Percentiles rank a stretch among this genome's conserved stretches.
These are phyloP conservation scores for Stomatorhinus walkeri DNA, from an alignment of 2,797 vertebrate species.

Conservation along the genomic window DNA sequence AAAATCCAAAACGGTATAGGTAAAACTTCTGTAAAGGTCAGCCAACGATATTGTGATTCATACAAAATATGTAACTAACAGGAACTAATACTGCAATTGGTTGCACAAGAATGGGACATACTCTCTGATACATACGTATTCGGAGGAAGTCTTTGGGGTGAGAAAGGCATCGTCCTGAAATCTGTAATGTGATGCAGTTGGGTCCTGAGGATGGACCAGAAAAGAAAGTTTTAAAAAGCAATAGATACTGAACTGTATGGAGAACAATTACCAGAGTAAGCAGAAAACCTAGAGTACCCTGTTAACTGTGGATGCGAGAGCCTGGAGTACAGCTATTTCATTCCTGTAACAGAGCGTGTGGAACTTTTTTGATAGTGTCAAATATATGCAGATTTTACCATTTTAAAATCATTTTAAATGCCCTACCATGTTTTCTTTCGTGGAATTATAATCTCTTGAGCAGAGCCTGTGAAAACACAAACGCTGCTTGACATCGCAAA, in stretches of 20 bases:
- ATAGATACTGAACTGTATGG: not conserved
- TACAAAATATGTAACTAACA: not conserved
- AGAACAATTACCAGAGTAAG: not conserved
- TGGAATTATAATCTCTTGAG: slow-evolving; percentile 70
- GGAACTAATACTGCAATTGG: not conserved
- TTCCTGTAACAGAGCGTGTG: slow-evolving; percentile 59
- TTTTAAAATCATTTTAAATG: slow-evolving; percentile 18
- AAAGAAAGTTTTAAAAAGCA: not conserved
- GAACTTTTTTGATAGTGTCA: not conserved
- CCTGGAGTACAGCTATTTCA: slow-evolving; percentile 77
- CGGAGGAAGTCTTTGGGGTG: slow-evolving; percentile 59
- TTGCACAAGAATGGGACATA: not conserved
- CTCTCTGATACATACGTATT: slow-evolving; percentile 63
- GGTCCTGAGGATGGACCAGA: slow-evolving; percentile 61
- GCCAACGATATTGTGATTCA: not conserved
- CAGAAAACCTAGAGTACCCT: slow-evolving; percentile 60
- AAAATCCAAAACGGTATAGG: not conserved
- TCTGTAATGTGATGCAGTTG: slow-evolving; percentile 67
- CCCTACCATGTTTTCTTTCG: slow-evolving; percentile 84
- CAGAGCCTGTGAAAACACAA: slow-evolving; percentile 35
- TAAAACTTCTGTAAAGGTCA: not conserved
- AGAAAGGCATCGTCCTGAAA: slow-evolving; percentile 90
- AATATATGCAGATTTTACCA: not conserved
- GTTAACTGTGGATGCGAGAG: slow-evolving; percentile 73
- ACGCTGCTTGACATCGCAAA: not conserved